A percentile compares a stretch with the other conserved stretches of the same genome.
These are phyloP conservation scores for Forpus xanthops DNA, from an alignment of 2,797 vertebrate species.

Conservation along the genomic window DNA sequence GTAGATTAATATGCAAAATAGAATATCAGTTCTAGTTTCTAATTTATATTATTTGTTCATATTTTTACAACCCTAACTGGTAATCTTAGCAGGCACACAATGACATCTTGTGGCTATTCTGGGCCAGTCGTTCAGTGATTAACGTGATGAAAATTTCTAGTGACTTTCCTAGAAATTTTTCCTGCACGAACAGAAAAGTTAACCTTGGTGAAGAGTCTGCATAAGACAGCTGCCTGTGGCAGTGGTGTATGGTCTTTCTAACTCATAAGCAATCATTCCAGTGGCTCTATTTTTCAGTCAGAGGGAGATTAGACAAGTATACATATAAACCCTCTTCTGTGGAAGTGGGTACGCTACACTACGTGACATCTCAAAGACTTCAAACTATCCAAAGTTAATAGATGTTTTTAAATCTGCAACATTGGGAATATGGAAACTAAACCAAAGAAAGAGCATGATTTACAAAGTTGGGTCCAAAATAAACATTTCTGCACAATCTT, in stretches of 20 bases:
- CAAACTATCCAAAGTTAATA: neutral
- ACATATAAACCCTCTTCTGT: neutral
- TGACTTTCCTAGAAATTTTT: neutral
- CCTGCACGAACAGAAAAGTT: neutral
- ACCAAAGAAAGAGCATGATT: neutral
- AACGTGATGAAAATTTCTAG: neutral
- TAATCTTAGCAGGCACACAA: neutral
- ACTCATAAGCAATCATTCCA: neutral
- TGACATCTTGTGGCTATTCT: constrained; percentile 59
- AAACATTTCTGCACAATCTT: neutral
- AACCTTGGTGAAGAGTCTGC: neutral
- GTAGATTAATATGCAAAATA: neutral
- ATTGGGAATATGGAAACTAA: neutral
- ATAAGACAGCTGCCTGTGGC: neutral
- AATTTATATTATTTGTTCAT: neutral
- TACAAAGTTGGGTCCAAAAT: neutral
- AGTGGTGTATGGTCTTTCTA: neutral
- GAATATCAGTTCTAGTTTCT: neutral
- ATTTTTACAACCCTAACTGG: neutral
- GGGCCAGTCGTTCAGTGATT: neutral
- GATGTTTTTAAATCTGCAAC: neutral
- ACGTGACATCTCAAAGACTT: neutral
- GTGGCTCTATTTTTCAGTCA: neutral
- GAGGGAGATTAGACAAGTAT: neutral
- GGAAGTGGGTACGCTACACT: neutral